These are phyloP conservation scores for Trogon surrucura DNA, from an alignment of 2,113 vertebrate genomes.

Conservation along the genomic window DNA sequence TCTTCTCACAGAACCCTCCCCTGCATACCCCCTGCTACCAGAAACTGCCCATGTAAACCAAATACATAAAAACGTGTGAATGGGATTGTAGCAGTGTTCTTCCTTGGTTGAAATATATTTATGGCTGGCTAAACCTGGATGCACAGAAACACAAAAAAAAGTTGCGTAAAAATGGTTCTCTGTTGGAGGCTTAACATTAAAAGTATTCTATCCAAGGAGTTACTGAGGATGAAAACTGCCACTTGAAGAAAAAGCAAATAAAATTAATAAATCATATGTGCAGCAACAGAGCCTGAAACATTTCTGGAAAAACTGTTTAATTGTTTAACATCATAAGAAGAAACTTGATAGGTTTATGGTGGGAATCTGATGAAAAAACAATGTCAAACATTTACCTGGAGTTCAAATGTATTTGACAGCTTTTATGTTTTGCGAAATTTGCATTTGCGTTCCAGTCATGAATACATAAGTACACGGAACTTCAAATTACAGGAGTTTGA, in stretches of 20 bases:
- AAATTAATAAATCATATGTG: neutral
- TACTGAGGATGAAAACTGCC: neutral
- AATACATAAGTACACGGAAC: neutral
- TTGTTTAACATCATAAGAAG: neutral
- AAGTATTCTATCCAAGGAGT: neutral
- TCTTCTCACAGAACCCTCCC: neutral
- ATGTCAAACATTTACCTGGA: neutral
- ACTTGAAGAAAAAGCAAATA: neutral
- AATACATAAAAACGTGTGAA: neutral
- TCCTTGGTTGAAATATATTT: neutral
- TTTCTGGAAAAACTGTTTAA: neutral
- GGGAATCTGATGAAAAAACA: neutral
- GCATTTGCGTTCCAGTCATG: neutral
- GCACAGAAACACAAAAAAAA: neutral
- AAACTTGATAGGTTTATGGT: neutral
- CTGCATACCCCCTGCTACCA: accelerated
- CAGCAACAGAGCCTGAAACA: neutral
- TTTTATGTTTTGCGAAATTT: neutral
- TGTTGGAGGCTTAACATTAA: neutral
- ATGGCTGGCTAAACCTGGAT: neutral
- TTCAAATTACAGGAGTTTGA: neutral
- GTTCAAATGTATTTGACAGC: neutral
- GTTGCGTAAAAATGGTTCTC: neutral
- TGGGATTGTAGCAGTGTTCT: neutral
- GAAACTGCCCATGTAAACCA: neutral